These are phyloP conservation scores for Triops cancriformis DNA, from an alignment of 1,140 invertebrate genomes.

Conservation along the genomic window DNA sequence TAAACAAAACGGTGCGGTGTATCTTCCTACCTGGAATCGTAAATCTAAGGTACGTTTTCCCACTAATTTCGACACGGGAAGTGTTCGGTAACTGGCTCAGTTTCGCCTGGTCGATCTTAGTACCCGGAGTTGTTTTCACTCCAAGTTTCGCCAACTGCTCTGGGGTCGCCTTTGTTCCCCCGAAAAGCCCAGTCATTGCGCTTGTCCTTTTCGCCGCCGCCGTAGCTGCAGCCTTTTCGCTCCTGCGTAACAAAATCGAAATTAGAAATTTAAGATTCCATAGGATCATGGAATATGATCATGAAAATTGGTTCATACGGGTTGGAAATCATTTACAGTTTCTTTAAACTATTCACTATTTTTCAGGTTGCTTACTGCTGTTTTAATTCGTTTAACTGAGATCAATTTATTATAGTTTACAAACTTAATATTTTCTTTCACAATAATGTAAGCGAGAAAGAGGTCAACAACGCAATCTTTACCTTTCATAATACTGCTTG, in stretches of 20 bases:
- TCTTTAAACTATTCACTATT: too few relatives aligned
- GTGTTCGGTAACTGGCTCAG: background rate
- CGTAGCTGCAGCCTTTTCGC: background rate
- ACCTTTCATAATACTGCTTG: slow-evolving; percentile 83
- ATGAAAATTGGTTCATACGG: too few relatives aligned
- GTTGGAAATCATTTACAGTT: too few relatives aligned
- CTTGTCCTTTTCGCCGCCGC: background rate
- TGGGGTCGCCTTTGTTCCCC: background rate
- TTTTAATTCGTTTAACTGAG: too few relatives aligned
- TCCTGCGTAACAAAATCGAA: background rate
- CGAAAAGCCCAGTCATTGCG: background rate
- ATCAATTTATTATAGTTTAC: too few relatives aligned
- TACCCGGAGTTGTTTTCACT: background rate
- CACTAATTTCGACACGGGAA: background rate
- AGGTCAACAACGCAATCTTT: too few relatives aligned
- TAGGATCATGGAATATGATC: too few relatives aligned
- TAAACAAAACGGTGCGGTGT: too few relatives aligned
- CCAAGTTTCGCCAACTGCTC: background rate
- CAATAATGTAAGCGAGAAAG: too few relatives aligned
- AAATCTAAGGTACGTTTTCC: background rate
- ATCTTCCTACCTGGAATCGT: background rate
- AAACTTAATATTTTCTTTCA: too few relatives aligned
- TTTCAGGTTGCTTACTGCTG: too few relatives aligned
- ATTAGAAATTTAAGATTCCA: background rate
- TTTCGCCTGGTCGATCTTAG: background rate